These are phyloP conservation scores for Muscina levida DNA, from an alignment of 2,888 invertebrate species.

Conservation along the genomic window DNA sequence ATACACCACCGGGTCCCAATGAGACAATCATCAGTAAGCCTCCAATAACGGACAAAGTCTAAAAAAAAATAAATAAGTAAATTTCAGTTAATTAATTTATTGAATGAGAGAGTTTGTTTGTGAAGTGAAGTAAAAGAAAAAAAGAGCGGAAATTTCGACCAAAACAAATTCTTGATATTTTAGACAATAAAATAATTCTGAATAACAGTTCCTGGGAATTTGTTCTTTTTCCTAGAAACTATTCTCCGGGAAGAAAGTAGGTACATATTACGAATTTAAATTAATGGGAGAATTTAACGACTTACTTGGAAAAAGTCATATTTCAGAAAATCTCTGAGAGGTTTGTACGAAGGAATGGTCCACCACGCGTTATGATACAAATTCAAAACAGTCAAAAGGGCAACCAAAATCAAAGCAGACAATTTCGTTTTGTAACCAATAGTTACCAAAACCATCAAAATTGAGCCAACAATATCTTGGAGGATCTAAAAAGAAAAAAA, in stretches of 20 bases:
- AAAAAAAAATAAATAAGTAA: conserved; percentile 80
- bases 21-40: conserved; percentile 99
- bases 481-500: conserved; percentile 84
- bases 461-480: conserved; percentile 95
- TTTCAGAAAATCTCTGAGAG: conserved; percentile 99
- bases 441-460: conserved; percentile 96
- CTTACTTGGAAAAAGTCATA: conserved; percentile 99
- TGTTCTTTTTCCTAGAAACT: too few relatives aligned
- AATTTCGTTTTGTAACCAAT: conserved; percentile 99
- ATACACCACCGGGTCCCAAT: conserved; percentile 98
- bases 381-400: conserved; percentile 93
- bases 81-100: neutral
- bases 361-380: conserved; percentile 99
- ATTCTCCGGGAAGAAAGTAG: too few relatives aligned
- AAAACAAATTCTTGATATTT: too few relatives aligned
- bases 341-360: conserved; percentile 96
- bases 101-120: too few relatives aligned
- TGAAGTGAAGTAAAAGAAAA: too few relatives aligned
- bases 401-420: conserved; percentile 95
- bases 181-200: too few relatives aligned
- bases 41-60: conserved; percentile 99
- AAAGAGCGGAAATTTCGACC: too few relatives aligned
- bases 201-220: too few relatives aligned
- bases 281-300: too few relatives aligned
- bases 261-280: too few relatives aligned